Base-by-base conservation (phyloP, 2,797 vertebrate genomes). In the Esox lucius region DNA sequence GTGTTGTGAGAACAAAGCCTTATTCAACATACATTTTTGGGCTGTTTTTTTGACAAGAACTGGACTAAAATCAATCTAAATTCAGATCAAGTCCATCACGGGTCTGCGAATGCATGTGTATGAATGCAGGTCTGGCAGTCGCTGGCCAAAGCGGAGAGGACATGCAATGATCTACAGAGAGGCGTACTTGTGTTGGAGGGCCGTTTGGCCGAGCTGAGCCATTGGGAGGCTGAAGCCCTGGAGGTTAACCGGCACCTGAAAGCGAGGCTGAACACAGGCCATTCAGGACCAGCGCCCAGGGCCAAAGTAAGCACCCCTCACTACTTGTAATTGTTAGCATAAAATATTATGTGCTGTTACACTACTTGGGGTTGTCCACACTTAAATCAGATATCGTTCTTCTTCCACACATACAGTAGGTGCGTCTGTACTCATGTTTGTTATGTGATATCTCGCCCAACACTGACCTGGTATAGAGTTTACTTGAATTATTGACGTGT, bases 161-260 rank as follows among this genome's bases (percentile, higher is more conserved):
- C 92, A 48, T 95, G 93, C 80, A 78, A 86, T 48, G 93, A 93
- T 83, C 81, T 95, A 77, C 93, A 92, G 76, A 90, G 90, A 69
- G 91, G 87, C 59, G 88, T 93, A 16, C 92, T 85, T 0, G 90
- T 91, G 33, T 84, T 95, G 71, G 91, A 95, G 59, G 81, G 85
- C 9, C 92, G 94, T 24, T 77, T 95, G 78, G 93, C 94, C 28
- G 94, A 94, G 82, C 91, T 95, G 46, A 78, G 91, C 28, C 90
- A 89, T 80, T 95, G 94, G 93, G 94, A 94, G 75, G 75, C 79
- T 0, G 94, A 94, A 35, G 92, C 91, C 68, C 85, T 89, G 70
- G 93, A 94, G 53, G 79, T 92, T 4, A 89, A 91, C 80, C 84
- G 87, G 26, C 72, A 86, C 17, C 84, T 94, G 75, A 91, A 84